A percentile compares a stretch with the other conserved stretches of the same genome.
phyloP scores from a whole-genome alignment of 2,797 vertebrate species.

The Champsocephalus esox region DNA sequence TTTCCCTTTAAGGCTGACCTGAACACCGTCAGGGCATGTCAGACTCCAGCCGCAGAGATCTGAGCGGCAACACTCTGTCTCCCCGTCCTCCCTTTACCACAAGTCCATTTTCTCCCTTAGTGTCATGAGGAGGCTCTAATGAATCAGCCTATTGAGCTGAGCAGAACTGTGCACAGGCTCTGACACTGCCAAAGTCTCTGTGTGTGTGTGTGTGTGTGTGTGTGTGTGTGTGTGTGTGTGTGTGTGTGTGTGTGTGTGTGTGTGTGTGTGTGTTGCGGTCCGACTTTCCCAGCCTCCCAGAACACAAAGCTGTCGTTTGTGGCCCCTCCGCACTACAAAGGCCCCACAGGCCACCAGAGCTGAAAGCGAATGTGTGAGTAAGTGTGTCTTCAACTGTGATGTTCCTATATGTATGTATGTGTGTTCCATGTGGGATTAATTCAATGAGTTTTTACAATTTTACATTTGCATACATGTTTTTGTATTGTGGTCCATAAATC shows the following conservation, averaged over 20 bases:
- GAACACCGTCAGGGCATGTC: slow-evolving; percentile 53
- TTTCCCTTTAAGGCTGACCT: slow-evolving; percentile 22
- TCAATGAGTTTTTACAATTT: background rate
- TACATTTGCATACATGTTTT: slow-evolving; percentile 10
- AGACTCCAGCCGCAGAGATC: slow-evolving; percentile 21
- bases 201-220: slow-evolving; percentile 10
- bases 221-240: slow-evolving; percentile 27
- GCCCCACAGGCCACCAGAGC: slow-evolving; percentile 51
- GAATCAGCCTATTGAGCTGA: slow-evolving; percentile 75
- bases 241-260: slow-evolving; percentile 22
- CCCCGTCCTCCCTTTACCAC: slow-evolving; percentile 39
- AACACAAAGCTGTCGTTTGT: slow-evolving; percentile 76
- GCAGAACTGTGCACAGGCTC: slow-evolving; percentile 57
- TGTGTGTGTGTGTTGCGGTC: slow-evolving; percentile 41
- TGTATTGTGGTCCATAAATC: slow-evolving; percentile 34
- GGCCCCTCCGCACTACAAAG: slow-evolving; percentile 66
- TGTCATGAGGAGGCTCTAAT: slow-evolving; percentile 73
- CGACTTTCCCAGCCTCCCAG: slow-evolving; percentile 66
- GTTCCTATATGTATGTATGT: background rate
- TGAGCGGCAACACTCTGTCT: slow-evolving; percentile 48
- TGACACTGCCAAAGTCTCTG: slow-evolving; percentile 55
- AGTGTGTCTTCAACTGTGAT: slow-evolving; percentile 20
- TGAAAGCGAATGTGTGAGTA: slow-evolving; percentile 39
- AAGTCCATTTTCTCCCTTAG: slow-evolving; percentile 61
- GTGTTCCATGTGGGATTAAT: background rate